Base-by-base conservation (phyloP, 2,888 invertebrate species). In the Julus scandinavius region DNA sequence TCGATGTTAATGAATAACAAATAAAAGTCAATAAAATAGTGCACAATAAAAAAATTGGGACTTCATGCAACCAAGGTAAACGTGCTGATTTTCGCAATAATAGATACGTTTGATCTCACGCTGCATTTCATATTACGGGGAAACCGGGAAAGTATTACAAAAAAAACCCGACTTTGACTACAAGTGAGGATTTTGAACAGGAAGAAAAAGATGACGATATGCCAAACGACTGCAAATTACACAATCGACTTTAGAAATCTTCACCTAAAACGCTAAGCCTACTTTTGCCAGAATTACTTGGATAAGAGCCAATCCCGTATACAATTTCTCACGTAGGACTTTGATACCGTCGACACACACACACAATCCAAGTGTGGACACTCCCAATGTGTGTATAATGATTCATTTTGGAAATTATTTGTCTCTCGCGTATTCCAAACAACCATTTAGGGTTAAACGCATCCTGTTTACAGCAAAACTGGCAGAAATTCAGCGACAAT, bases 231-330 rank as follows among this genome's bases (percentile, higher is more conserved):
- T 80, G 38, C 80, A 38, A 80, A 13, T 80, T 80, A 80, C 80
- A 80, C 80, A 80, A 80, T 80, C 80, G 80, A 80, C 80, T 80
- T 80, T 15, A 80, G 80, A 80, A 80, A 80, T 80, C 80, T 80
- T 80, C 29, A 80, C 13, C 38, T 80, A 29, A 54, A 80, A 13
- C 38, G 29, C 80, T 15, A 80, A 38, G 38, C 80, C 80, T 80
- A 80, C 80, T 1, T 80, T 80, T 80, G 80, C 13, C 80, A 80
- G 80, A 9, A 80, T 80, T 80, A 13, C 13, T 80, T 80, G 80
- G 80, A 80, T 15, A 5, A 13, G 13, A 80, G 80, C 80, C 80
- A 80, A 80, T 13, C 80, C 13, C 45, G 7, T 45, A 45, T 3
- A 29, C 80, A 80, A 29, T 80, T 15, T 80, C 80, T 80, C 38